Base-by-base conservation (phyloP, 2,113 vertebrate genomes). In the Nyctibius bracteatus region DNA sequence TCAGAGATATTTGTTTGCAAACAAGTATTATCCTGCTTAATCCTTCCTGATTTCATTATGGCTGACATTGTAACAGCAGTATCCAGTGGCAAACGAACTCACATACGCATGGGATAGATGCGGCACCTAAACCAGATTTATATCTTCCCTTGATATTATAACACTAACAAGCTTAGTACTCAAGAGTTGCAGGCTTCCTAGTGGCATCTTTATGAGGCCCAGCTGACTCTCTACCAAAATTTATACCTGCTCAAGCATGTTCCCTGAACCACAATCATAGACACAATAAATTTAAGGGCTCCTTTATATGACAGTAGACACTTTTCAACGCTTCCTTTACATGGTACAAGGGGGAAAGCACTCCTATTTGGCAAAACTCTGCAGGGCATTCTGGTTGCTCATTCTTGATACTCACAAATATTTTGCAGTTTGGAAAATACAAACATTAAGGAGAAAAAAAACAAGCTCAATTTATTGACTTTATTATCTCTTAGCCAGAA, bases 161-260 rank as follows among this genome's bases (percentile, higher is more conserved):
- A 97, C 86, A 94, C 86, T 97, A 97, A 95, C 96, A 97, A 96
- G 90, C 82, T 96, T 55, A 96, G 88, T 57, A 37, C 79, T 97
- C 82, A 54, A 86, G 92, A 96, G 75, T 94, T 91, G 96, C 91
- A 90, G 87, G 86, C 97, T 97, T 97, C 80, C 91, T 92, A 18
- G 35, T 93, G 88, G 96, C 95, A 94, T 97, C 96, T 97, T 97
- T 98, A 97, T 68, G 92, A 94, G 90, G 68, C 89, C 94, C 96
- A 81, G 65, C 89, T 97, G 96, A 96, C 88, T 96, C 94, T 70
- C 94, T 78, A 92, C 58, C 81, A 96, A 95, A 97, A 98, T 98
- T 98, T 97, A 98, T 90, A 67, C 87, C 72, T 81, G 68, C 86
- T 86, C 77, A 85, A 96, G 80, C 86, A 61, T 44, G 68, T 71